A percentile compares a stretch with the other conserved stretches of the same genome.
phyloP scores from a whole-genome alignment of 2,113 vertebrate genomes.

The Cariama cristata region DNA sequence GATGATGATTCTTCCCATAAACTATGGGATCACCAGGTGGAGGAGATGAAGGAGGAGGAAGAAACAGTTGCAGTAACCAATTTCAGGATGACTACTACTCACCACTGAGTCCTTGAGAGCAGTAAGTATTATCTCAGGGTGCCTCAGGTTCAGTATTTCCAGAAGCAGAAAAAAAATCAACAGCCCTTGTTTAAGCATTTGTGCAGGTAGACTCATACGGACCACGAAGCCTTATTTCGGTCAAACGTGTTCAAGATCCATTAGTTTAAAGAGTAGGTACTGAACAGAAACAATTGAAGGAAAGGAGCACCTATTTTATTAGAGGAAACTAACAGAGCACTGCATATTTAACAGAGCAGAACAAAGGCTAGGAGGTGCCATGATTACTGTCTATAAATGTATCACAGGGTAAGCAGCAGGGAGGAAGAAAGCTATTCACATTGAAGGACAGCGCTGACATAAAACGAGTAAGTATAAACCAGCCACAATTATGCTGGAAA shows the following conservation, averaged over 20 bases:
- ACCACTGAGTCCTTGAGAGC: neutral
- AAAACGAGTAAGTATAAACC: slow-evolving; percentile 43
- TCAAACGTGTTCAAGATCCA: neutral
- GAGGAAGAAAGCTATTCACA: slow-evolving; percentile 25
- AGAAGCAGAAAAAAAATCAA: neutral
- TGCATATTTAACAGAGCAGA: slow-evolving; percentile 44
- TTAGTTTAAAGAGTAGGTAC: neutral
- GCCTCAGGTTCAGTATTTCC: neutral
- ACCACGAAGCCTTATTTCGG: neutral
- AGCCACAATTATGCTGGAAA: neutral
- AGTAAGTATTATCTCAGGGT: neutral
- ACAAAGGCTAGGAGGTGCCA: neutral
- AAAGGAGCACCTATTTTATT: neutral
- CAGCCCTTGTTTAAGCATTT: neutral
- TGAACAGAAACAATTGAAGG: neutral
- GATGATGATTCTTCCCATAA: neutral
- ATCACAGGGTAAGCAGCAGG: slow-evolving; percentile 13
- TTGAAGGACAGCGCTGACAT: neutral
- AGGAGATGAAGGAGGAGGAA: neutral
- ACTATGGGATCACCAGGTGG: neutral
- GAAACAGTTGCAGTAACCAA: neutral
- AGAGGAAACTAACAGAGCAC: neutral
- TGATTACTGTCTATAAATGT: slow-evolving; percentile 31
- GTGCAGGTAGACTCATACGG: neutral
- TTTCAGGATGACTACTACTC: neutral